Base-by-base conservation (phyloP, 2,888 invertebrate genomes). In the Hybos culiciformis region DNA sequence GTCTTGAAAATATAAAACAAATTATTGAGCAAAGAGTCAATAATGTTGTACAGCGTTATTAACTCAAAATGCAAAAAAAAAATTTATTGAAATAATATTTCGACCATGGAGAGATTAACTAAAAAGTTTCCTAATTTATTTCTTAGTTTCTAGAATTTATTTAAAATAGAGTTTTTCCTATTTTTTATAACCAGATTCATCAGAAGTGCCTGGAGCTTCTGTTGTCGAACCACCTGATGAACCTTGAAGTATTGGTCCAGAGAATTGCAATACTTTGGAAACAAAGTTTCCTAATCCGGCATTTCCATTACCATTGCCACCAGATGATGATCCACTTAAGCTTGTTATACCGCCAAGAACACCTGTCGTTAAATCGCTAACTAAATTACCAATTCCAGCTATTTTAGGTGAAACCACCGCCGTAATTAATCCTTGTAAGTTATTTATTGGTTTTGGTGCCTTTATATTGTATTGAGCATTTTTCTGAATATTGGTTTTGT, bases 381-480 rank as follows among this genome's bases (percentile, higher is more conserved):
- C 68, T 65, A 78, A 75, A 53, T 75, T 77, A 31, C 80, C 78
- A 37, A 83, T 70, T 15, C 80, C 67, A 52, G 78, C 78, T 41
- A 84, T 70, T 55, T 81, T 79, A 17, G 80, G 77, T 38, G 80
- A 77, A 45, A 84, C 73, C 34, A 81, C 77, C 48, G 80, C 77
- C 1, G 78, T 74, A 51, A 84, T 72, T 42, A 81, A 67, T 18
- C 77, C 73, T 48, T 75, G 75, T 46, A 84, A 68, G 33, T 70
- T 71, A 15, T 79, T 73, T 2, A 74, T 73, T 42, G 72, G 71
- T 39, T 71, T 68, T n/a, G 78, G 80, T 11, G 74, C 56, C 55
- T 77, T 77, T 56, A 85, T 85, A 38, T 80, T 78, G 59, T 77
- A 80, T 55, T 78, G 78, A 50, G 74, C 75, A 64, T 85, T 86